Evolutionary conservation across 1,140 invertebrate genomes (phyloP), one percentile per base, ranked within the genome.

Genomic region (Drosophila cardini): DNA sequence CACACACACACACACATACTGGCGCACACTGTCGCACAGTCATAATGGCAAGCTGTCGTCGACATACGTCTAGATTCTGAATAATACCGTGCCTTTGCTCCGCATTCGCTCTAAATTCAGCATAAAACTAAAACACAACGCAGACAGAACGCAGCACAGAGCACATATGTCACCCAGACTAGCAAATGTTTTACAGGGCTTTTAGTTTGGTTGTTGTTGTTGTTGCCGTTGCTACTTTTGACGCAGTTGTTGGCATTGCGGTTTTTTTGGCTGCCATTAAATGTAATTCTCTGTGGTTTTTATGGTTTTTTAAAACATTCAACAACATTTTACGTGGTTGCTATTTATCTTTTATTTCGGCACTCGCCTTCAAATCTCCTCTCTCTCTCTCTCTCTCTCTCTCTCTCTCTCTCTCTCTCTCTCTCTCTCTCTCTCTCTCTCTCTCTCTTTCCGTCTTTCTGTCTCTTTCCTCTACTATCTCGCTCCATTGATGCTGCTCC

Each of bases 261-360:
- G 83, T 79, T 87, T 58, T 68, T 72, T 32, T 68, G 71, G 78
- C 75, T 80, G 74, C 84, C 84, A 89, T 89, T 89, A 89, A 89
- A 89, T 79, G 84, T 89, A 89, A 89, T 89, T 89, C 85, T 89
- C 84, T 84, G 85, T 72, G 84, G 84, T 89, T 89, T 89, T 89
- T 89, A 89, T 89, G 84, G 85, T 89, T 89, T 89, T 89, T 89
- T 89, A 89, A 89, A 89, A 89, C 84, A 89, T 89, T 89, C 84
- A 89, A 89, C 84, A 89, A 67, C 84, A 90, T 89, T 89, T 89
- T 89, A 89, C 84, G 84, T 89, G 84, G 80, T 80, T 89, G 85
- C 85, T 84, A 90, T 89, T 89, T 89, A 89, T 89, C 84, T 89
- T 89, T 89, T 89, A 80, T 85, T 84, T 85, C 72, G 67, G 16